Evolutionary conservation across 1,140 invertebrate genomes (phyloP).

Genomic region (Drosophila mayri): DNA sequence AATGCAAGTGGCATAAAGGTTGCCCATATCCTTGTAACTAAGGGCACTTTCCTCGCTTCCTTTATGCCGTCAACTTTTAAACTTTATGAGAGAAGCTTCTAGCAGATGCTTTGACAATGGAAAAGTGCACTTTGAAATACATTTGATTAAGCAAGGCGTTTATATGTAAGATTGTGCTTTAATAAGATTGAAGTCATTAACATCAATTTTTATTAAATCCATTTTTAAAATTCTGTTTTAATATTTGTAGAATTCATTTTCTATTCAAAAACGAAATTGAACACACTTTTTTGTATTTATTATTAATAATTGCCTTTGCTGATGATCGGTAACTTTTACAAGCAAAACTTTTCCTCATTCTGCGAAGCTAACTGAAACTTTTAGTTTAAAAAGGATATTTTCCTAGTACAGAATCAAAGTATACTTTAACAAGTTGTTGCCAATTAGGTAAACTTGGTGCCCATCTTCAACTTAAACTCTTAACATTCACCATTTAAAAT

Average conservation of each 20-base stretch:
- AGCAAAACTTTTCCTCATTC: background rate
- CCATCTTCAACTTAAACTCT: conserved; percentile 8
- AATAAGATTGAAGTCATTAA: background rate
- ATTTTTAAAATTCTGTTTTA: background rate
- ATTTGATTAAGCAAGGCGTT: conserved; percentile 2
- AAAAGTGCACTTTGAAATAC: background rate
- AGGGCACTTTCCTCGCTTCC: conserved; percentile 31
- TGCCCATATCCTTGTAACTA: conserved; percentile 41
- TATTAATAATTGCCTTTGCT: background rate
- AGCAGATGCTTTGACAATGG: conserved; percentile 49
- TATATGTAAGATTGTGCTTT: too few relatives aligned
- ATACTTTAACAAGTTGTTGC: conserved; percentile 12
- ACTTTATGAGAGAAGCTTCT: conserved; percentile 48
- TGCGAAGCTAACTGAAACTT: conserved; percentile 1
- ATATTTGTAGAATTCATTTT: background rate
- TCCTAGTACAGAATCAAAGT: background rate
- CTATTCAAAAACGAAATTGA: background rate
- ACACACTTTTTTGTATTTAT: background rate
- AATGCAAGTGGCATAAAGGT: conserved; percentile 55
- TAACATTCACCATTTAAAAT: background rate
- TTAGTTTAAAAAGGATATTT: conserved; percentile 5
- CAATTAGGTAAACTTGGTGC: conserved; percentile 14
- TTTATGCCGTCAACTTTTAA: conserved; percentile 31
- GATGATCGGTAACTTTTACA: background rate
- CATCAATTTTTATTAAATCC: background rate